Evolutionary conservation across 2,888 invertebrate species (phyloP), one percentile per base, ranked within the genome.

Genomic region (Colostygia pectinataria): DNA sequence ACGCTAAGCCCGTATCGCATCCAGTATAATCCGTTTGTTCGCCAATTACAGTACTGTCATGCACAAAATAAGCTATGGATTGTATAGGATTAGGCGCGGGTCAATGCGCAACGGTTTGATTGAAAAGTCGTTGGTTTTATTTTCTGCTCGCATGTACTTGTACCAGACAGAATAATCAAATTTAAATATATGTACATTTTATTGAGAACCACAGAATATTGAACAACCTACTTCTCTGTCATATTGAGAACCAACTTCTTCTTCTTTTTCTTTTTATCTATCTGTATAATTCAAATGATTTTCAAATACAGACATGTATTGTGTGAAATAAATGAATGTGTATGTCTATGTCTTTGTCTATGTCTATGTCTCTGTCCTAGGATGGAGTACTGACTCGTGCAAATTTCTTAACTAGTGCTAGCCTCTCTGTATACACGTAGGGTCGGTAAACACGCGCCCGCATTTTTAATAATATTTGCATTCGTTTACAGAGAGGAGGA

Each of bases 11-110:
- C 6, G 5, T 25, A 15, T 10, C 39, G 20, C 18, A 31, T 45
- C 38, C 15, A 36, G 37, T 42, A 12, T 50, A 44, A 44, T 36
- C 29, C 25, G 8, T 31, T 31, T 44, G 44, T 51, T 41, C 32
- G 37, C 45, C 50, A 45, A 45, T 51, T 50, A 31, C 18, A 20
- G 36, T 44, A 44, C 43, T 29, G 49, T 51, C 50, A 45, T 45
- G 40, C 36, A 45, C 50, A 50, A 46, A 20, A 40, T 39, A 50
- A 34, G 34, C 34, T 25, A 28, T 46, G 31, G 33, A 50, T 49
- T 33, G 38, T 39, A 40, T 15, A 13, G 24, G 39, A 39, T 44
- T 46, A 46, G 33, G 15, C 34, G 15, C 34, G 40, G 40, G 34
- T 51, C 44, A 40, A 36, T 40, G 40, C 36, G 25, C 39, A 25